Evolutionary conservation across 2,888 invertebrate species (phyloP), one percentile per base, ranked within the genome.

Genomic region (Amblyteles armatorius): DNA sequence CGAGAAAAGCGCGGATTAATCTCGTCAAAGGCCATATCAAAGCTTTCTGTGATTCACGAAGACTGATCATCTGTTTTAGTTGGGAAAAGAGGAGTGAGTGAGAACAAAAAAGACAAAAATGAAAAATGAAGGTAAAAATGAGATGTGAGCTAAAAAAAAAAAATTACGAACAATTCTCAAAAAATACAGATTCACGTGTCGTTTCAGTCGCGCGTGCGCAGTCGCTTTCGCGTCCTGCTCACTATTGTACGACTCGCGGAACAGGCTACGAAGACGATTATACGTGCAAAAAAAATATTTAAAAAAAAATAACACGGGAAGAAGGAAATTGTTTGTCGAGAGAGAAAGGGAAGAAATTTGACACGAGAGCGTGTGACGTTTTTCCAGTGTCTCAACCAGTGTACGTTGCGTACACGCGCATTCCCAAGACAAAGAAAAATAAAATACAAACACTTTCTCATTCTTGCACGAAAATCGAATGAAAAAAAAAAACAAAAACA

Each of bases 31-130:
- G 92, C 91, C 93, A 93, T 93, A 93, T 93, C 92, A 92, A 93
- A 93, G 91, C 91, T 92, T 91, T 91, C 93, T 93, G 93, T 93
- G 93, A 93, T 93, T 91, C 89, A 91, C 90, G 90, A 93, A 93
- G 93, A 93, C 93, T 92, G 92, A 93, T 91, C 88, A 90, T 91
- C 90, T 89, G 88, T 89, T 89, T 90, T 88, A 89, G 86, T 87
- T 82, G 82, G 68, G 60, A 77, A 60, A 26, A 60, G 50, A 68
- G 52, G 73, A 76, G 44, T 80, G 79, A 74, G 57, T 19, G 60
- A 72, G 40, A 50, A 48, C 33, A n/a, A 77, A 69, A 44, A 44
- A 16, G 22, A 55, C 19, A 19, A 76, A 67, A 40, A 40, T 9
- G 22, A 55, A 55, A 55, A 60, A 29, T 60, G 60, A 60, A 60